Evolutionary conservation across 92 coral and sea anemone species (phyloP).

Genomic region (Muricea muricata): DNA sequence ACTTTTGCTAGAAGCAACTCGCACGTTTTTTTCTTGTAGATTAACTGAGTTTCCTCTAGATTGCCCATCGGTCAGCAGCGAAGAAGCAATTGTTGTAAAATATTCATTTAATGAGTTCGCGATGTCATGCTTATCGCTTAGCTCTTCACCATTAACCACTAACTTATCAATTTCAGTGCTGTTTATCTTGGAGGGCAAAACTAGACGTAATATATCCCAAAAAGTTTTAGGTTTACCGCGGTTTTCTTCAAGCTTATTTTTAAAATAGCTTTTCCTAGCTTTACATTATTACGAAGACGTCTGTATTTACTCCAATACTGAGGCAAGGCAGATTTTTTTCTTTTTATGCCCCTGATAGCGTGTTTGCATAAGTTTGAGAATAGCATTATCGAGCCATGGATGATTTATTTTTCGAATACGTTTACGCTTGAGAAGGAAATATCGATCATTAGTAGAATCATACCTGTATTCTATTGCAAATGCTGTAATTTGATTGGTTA

Average conservation of each 20-base stretch:
- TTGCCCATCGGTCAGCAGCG: conserved; percentile 47
- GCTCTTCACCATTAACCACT: conserved; percentile 49
- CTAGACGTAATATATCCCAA: conserved; percentile 49
- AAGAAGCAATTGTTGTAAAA: conserved; percentile 57
- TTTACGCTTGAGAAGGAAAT: conserved; percentile 61
- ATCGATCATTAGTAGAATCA: too few relatives aligned
- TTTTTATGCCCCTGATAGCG: too few relatives aligned
- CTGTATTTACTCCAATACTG: conserved; percentile 41
- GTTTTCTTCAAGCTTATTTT: conserved; percentile 56
- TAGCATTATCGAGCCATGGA: conserved; percentile 52
- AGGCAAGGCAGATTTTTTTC: too few relatives aligned
- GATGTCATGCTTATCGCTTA: conserved; percentile 39
- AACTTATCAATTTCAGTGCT: conserved; percentile 45
- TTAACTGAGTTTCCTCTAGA: too few relatives aligned
- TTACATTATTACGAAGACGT: conserved; percentile 52
- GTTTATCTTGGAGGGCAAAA: conserved; percentile 54
- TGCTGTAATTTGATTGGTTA: too few relatives aligned
- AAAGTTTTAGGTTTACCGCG: conserved; percentile 47
- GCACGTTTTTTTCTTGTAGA: background rate
- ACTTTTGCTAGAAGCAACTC: conserved; percentile 10
- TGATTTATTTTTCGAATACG: conserved; percentile 52
- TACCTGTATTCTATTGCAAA: too few relatives aligned
- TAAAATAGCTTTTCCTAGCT: conserved; percentile 30
- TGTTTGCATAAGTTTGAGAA: too few relatives aligned
- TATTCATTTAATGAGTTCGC: conserved; percentile 50